Evolutionary conservation across 2,888 invertebrate genomes (phyloP).

Genomic region (Cremastinae sp.): DNA sequence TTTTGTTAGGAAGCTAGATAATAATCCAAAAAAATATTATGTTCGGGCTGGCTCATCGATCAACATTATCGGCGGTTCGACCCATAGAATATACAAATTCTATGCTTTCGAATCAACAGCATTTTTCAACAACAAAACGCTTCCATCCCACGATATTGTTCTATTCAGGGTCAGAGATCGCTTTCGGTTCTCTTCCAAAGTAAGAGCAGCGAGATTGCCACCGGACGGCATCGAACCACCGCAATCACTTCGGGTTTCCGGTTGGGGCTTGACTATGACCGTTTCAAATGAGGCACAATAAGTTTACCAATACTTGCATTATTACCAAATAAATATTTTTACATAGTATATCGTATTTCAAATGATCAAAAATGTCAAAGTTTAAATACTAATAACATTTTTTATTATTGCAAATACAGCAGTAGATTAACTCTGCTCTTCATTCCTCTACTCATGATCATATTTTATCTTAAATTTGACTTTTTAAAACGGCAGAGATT

Average conservation of each 20-base stretch:
- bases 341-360: neutral
- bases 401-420: no score
- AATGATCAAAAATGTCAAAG: neutral
- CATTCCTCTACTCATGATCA: no score
- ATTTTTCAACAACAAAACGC: conserved; percentile 16
- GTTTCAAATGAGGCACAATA: conserved; percentile 10
- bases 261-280: conserved; percentile 67
- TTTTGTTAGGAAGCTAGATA: neutral
- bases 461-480: no score
- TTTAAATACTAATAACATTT: no score
- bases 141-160: conserved; percentile 65
- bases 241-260: conserved; percentile 61
- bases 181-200: conserved; percentile 64
- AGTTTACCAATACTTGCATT: neutral
- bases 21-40: conserved; percentile 40
- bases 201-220: conserved; percentile 64
- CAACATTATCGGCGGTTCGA: conserved; percentile 55
- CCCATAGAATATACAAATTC: conserved; percentile 61
- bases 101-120: conserved; percentile 56
- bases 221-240: conserved; percentile 49
- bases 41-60: conserved; percentile 68
- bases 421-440: no score
- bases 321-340: neutral
- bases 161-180: conserved; percentile 63
- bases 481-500: no score